phyloP scores from a whole-genome alignment of 2,888 invertebrate genomes.

The Lasioglossum morio region DNA sequence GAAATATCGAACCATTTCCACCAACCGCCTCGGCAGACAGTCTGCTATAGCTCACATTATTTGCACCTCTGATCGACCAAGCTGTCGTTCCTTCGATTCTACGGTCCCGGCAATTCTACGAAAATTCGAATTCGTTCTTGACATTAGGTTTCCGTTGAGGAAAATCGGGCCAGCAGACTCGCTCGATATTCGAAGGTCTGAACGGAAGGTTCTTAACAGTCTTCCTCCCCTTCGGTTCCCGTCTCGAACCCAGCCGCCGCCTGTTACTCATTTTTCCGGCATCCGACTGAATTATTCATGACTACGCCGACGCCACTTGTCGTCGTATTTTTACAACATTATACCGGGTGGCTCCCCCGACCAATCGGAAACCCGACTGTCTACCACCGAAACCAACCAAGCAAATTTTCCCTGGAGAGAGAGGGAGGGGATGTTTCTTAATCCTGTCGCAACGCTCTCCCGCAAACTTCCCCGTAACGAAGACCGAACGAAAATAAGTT shows the following conservation, averaged over 20 bases:
- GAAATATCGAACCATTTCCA: background rate
- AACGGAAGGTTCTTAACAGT: conserved; percentile 6
- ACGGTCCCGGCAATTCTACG: background rate
- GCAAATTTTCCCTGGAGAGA: conserved; percentile 42
- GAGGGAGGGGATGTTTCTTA: conserved; percentile 48
- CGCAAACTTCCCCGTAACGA: conserved; percentile 20
- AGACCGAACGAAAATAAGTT: conserved; percentile 12
- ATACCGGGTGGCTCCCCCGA: conserved; percentile 50
- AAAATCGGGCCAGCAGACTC: background rate
- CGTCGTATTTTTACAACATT: conserved; percentile 76
- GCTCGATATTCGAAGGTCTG: conserved; percentile 7
- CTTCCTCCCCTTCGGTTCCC: background rate
- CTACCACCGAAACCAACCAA: conserved; percentile 15
- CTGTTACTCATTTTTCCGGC: conserved; percentile 69
- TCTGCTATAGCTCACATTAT: background rate
- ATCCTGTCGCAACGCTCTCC: conserved; percentile 30
- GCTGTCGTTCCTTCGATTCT: background rate
- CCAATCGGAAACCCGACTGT: conserved; percentile 4
- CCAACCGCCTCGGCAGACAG: background rate
- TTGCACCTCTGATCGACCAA: background rate
- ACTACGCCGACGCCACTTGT: conserved; percentile 75
- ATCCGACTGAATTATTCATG: conserved; percentile 77
- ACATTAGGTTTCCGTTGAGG: background rate
- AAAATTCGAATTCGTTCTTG: background rate
- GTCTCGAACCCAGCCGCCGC: conserved; percentile 33